Conservation (phyloP, 2,888 invertebrate genomes). For the Drosophila nigricruria region DNA sequence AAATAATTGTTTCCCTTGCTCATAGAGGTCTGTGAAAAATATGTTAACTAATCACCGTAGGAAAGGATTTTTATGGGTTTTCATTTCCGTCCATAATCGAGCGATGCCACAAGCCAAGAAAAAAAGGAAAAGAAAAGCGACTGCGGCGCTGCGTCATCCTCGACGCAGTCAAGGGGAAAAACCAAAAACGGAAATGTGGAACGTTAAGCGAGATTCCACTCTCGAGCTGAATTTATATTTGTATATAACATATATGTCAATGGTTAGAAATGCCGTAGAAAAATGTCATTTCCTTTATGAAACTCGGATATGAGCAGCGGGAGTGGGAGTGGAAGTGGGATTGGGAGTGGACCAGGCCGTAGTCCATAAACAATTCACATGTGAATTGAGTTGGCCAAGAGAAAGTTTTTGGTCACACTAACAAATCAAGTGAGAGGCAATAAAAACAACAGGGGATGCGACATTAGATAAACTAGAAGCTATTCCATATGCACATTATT, state of each 20-base stretch:
- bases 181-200: slow-evolving; percentile 84
- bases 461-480: slow-evolving; percentile 3
- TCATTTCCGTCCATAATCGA: slow-evolving; percentile 83
- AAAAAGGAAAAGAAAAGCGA: slow-evolving; percentile 6
- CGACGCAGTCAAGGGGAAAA: slow-evolving; percentile 86
- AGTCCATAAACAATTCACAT: slow-evolving; percentile 58
- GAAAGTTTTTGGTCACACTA: slow-evolving; percentile 60
- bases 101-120: slow-evolving; percentile 55
- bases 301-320: slow-evolving; percentile 67
- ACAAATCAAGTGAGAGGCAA: slow-evolving; percentile 73
- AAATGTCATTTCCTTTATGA: slow-evolving; percentile 79
- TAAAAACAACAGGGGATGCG: slow-evolving; percentile 64
- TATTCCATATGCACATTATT: slow-evolving; percentile 71
- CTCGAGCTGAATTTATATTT: slow-evolving; percentile 47
- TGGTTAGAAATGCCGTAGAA: slow-evolving; percentile 56
- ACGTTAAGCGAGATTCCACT: slow-evolving; percentile 76
- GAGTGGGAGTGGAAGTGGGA: not conserved
- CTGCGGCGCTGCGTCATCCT: slow-evolving; percentile 12
- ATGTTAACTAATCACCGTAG: slow-evolving; percentile 85
- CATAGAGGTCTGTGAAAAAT: slow-evolving; percentile 67
- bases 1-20: slow-evolving; percentile 84
- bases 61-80: slow-evolving; percentile 85
- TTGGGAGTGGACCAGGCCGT: slow-evolving; percentile 16
- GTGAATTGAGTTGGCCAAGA: slow-evolving; percentile 51
- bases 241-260: slow-evolving; percentile 62